phyloP scores from a whole-genome alignment of 2,888 invertebrate genomes.

The Lithosia quadra region DNA sequence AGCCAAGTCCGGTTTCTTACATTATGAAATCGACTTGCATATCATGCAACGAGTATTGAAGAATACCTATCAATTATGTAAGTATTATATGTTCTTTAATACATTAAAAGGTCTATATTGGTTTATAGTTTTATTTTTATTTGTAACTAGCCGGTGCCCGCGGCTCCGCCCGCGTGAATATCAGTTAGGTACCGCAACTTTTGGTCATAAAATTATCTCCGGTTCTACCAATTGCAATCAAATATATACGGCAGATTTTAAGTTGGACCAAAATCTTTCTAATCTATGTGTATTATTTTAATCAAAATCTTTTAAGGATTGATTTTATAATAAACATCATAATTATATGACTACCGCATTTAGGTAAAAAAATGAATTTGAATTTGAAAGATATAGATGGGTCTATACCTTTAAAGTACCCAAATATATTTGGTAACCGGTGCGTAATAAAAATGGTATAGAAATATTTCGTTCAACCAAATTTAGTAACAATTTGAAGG shows the following conservation, averaged over 20 bases:
- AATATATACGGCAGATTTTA: too few species aligned
- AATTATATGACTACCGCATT: too few species aligned
- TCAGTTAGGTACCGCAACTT: too few species aligned
- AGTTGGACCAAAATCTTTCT: too few species aligned
- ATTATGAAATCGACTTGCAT: slow-evolving; percentile 3
- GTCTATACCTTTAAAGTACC: slow-evolving; percentile 12
- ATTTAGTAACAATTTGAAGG: slow-evolving; percentile 29
- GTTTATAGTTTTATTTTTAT: neutral
- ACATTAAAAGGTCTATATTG: neutral
- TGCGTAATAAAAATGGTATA: slow-evolving; percentile 19
- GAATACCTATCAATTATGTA: slow-evolving; percentile 12
- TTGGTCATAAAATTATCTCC: too few species aligned
- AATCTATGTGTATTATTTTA: neutral
- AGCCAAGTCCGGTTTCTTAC: slow-evolving; percentile 5
- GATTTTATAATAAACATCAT: too few species aligned
- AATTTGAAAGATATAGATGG: too few species aligned
- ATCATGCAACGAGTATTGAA: neutral
- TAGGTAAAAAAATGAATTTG: too few species aligned
- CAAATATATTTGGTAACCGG: slow-evolving; percentile 18
- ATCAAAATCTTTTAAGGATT: slow-evolving; percentile 10
- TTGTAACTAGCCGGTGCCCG: too few species aligned
- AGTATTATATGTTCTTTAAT: neutral
- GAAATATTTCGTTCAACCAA: slow-evolving; percentile 22
- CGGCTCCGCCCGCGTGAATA: too few species aligned
- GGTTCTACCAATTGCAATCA: too few species aligned